Base-by-base conservation (phyloP, 2,888 invertebrate species). In the Mesoligia furuncula region DNA sequence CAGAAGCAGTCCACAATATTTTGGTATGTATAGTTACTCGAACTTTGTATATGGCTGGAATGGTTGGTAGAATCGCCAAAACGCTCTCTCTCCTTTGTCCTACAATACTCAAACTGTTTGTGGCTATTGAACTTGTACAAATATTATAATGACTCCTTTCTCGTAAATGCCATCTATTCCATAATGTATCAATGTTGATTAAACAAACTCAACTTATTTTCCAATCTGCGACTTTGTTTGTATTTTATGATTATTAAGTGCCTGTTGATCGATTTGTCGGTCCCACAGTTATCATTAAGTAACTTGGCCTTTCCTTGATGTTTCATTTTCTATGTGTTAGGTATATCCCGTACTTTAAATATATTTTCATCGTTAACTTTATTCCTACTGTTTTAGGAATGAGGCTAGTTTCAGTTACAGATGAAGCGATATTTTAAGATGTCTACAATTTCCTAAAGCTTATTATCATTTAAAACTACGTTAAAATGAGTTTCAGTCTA, bases 191-290 rank as follows among this genome's bases (percentile, higher is more conserved):
- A 42, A 67, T 54, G 79, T n/a, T 51, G 31, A 17, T 72, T 36
- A 3, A 9, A 3, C 54, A 69, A 54, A 68, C 59, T 66, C 51
- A 20, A 75, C 84, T 71, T 36, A 42, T 59, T 77, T 73, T 82
- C 42, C 62, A 79, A 82, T 85, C 73, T 61, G 11, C 27, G 45
- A 45, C 24, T 66, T 67, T 84, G 70, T 84, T 85, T 83, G 73
- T 61, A 31, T 54, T 75, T 36, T 27, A 24, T 6, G 54, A 59
- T 75, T 57, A 61, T 62, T 45, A 70, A 9, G 2, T 31, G n/a
- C 8, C 48, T 24, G 45, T 68, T 72, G 62, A 72, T 75, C 17
- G 72, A 82, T 78, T 42, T 48, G 73, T 62, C 57, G 48, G 39
- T 62, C 45, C 42, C 54, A n/a, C 27, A 39, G n/a, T 65, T 71